Percentiles rank a stretch among this genome's conserved stretches.
phyloP scores from a whole-genome alignment of 2,888 invertebrate species.

The Leucophenga montana region DNA sequence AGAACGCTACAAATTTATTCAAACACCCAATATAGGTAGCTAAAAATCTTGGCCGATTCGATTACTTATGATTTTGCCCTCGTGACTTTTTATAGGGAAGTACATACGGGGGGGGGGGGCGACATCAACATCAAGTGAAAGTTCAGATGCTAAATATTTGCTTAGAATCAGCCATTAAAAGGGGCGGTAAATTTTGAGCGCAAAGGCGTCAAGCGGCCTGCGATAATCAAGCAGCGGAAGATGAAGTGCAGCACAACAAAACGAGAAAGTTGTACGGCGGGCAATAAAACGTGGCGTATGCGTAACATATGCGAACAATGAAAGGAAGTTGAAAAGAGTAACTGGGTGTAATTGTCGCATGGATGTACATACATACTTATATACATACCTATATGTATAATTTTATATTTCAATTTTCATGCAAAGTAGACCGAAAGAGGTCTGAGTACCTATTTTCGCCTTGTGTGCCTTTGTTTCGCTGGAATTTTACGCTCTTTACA shows the following conservation, averaged over 20 bases:
- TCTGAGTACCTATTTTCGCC: background rate
- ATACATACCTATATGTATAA: conserved; percentile 42
- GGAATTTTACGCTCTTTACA: conserved; percentile 43
- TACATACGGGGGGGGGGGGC: no score
- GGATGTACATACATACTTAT: background rate
- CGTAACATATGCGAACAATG: background rate
- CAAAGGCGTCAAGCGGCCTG: background rate
- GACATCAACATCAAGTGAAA: conserved; percentile 42
- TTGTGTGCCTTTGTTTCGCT: conserved; percentile 7
- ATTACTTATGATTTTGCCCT: no score
- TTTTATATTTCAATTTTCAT: conserved; percentile 52
- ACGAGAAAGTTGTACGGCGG: background rate
- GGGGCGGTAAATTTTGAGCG: background rate
- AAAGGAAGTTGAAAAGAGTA: background rate
- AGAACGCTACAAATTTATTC: no score
- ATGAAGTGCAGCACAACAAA: conserved; percentile 18
- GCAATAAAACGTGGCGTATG: background rate
- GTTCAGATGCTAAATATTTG: conserved; percentile 54
- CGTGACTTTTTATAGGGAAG: no score
- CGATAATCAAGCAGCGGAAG: background rate
- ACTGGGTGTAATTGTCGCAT: background rate
- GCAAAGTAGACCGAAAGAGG: conserved; percentile 37
- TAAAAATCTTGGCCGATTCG: no score
- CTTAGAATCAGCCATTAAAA: conserved; percentile 26
- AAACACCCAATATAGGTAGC: no score